These are phyloP conservation scores for Grapholita molesta DNA, from an alignment of 1,140 invertebrate genomes.

Conservation along the genomic window DNA sequence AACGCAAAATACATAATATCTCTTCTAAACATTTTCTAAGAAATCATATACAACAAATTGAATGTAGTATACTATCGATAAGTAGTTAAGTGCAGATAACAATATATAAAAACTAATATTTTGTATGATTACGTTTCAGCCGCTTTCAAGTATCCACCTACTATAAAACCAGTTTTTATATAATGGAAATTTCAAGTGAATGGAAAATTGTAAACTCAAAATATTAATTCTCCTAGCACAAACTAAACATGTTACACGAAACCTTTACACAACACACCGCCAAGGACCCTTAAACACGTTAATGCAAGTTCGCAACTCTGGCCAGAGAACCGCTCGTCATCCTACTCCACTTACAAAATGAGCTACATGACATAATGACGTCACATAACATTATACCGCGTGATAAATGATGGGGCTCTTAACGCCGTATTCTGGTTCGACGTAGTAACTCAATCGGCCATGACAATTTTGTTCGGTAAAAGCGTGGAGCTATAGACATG, in stretches of 20 bases:
- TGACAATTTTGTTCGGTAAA: background rate
- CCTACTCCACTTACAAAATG: constrained; percentile 17
- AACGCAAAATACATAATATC: no score
- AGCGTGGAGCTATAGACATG: background rate
- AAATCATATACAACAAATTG: no score
- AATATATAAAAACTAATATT: no score
- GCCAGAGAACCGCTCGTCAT: constrained; percentile 7
- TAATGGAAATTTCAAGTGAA: no score
- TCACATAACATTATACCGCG: constrained; percentile 2
- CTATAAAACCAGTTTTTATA: no score
- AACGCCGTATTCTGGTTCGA: background rate
- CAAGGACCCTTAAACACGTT: background rate
- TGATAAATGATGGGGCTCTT: constrained; percentile 18
- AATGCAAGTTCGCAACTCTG: background rate
- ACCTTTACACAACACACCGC: background rate
- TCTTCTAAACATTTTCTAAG: no score
- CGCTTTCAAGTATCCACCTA: no score
- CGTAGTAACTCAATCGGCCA: background rate
- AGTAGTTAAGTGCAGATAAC: no score
- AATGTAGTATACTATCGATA: no score
- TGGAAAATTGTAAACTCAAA: no score
- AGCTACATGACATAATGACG: constrained; percentile 18
- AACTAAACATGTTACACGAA: background rate
- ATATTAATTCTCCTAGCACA: background rate
- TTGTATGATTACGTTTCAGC: no score